Base-by-base conservation (phyloP, 1,140 invertebrate species). In the Drosophila arawakana region DNA sequence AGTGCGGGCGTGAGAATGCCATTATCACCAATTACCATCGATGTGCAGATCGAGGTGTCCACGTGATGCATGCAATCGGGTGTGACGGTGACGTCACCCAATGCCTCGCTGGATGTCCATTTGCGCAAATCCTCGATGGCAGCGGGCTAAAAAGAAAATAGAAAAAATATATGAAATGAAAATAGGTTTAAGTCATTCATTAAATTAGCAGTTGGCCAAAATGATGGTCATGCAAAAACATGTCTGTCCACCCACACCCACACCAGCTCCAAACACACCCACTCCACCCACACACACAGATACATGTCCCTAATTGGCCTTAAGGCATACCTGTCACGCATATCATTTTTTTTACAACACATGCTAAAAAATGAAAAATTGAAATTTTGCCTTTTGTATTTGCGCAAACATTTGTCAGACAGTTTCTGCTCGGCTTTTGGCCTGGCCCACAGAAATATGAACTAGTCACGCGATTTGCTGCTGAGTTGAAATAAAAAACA, bases 21-120 rank as follows among this genome's bases (percentile, higher is more conserved):
- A 67, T 91, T 92, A 65, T 92, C 91, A 58, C 91, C 90, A 50
- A 92, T 91, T 9, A 78, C 71, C 73, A 92, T 61, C 46, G 86
- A 92, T 66, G 91, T 91, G 78, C 84, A 90, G 50, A 92, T 81
- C 71, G 90, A 92, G 72, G 81, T 91, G 55, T 92, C 91, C 73
- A 92, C 91, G 60, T 91, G 86, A 72, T 95, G 94, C 66, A 95
- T 94, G 71, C 96, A 95, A 91, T 96, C 95, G 25, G 96, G 95
- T 15, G 95, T 94, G 11, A 96, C 96, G 11, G 96, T 97, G 49
- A 97, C 94, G 85, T 97, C 96, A 61, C 96, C 96, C 37, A 97
- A 92, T 10, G 96, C 96, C 92, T 97, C 96, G 70, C 94, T 94
- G 35, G 96, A 97, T 37, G 96, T 97, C 96, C 97, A 97, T 94